Evolutionary conservation across 1,140 invertebrate genomes (phyloP).

Genomic region (Caenorhabditis elegans): WBcel235 BX284606.5:14852001-14852500

Average conservation of each 20-base stretch:
- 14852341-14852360: too few species aligned
- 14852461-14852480: background rate
- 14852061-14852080: constrained; percentile 45
- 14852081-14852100: constrained; percentile 46
- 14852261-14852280: background rate
- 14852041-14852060: too few species aligned
- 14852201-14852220: constrained; percentile 26
- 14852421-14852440: background rate
- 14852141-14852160: constrained; percentile 48
- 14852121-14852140: constrained; percentile 48
- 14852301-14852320: too few species aligned
- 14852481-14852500: background rate
- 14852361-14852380: too few species aligned
- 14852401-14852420: background rate
- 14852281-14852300: background rate
- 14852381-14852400: background rate
- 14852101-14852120: constrained; percentile 48
- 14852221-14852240: constrained; percentile 30
- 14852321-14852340: too few species aligned
- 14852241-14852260: constrained; percentile 45
- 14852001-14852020: too few species aligned
- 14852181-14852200: constrained; percentile 35
- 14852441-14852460: too few species aligned
- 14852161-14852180: constrained; percentile 32
- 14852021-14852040: too few species aligned